A percentile compares a stretch with the other conserved stretches of the same genome.
Evolutionary conservation across 2,888 invertebrate genomes (phyloP).

Genomic region (Eristalis arbustorum): DNA sequence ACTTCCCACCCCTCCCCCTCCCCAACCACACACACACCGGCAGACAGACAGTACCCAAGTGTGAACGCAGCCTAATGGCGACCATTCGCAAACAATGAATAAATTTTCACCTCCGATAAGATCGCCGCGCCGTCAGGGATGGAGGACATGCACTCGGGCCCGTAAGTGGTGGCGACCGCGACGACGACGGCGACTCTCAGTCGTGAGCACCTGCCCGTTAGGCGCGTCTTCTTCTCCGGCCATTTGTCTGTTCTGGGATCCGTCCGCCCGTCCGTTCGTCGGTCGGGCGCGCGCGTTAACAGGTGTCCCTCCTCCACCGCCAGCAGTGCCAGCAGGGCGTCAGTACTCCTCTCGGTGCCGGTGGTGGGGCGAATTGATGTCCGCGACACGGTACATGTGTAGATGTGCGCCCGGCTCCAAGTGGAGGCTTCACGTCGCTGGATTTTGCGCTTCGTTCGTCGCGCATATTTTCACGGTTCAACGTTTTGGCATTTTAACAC

Average conservation of each 20-base stretch:
- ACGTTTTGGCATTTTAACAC: slow-evolving; percentile 52
- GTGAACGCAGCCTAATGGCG: slow-evolving; percentile 53
- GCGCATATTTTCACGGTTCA: slow-evolving; percentile 46
- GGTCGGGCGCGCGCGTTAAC: slow-evolving; percentile 50
- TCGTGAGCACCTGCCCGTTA: slow-evolving; percentile 56
- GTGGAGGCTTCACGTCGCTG: not conserved
- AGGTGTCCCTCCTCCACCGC: slow-evolving; percentile 57
- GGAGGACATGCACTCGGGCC: slow-evolving; percentile 23
- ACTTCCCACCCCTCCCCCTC: not conserved
- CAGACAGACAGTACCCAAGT: not conserved
- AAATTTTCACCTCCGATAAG: slow-evolving; percentile 75
- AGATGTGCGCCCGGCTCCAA: not conserved
- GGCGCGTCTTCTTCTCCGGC: slow-evolving; percentile 38
- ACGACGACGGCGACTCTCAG: not conserved
- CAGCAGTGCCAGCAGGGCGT: not conserved
- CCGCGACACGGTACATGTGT: not conserved
- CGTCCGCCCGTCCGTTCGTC: slow-evolving; percentile 18
- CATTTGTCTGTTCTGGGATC: slow-evolving; percentile 40
- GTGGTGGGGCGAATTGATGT: slow-evolving; percentile 43
- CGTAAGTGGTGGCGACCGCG: slow-evolving; percentile 29
- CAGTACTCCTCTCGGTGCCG: too few relatives aligned
- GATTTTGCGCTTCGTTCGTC: slow-evolving; percentile 21
- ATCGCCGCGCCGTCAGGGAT: slow-evolving; percentile 71
- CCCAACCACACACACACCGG: not conserved
- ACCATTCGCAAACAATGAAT: slow-evolving; percentile 72